phyloP scores from a whole-genome alignment of 1,140 invertebrate genomes.

The Drosophila oshimai region DNA sequence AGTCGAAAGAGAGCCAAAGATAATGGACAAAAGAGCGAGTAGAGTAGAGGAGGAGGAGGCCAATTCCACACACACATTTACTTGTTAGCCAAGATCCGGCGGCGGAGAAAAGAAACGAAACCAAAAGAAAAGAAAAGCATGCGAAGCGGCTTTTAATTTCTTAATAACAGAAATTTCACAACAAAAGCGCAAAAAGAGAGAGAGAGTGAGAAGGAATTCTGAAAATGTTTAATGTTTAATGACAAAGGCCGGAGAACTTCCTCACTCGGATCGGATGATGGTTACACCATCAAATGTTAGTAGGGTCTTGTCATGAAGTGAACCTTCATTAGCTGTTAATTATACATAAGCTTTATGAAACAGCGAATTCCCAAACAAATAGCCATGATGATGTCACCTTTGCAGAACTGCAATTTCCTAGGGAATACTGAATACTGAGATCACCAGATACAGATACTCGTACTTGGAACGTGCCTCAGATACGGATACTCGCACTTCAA shows the following conservation, averaged over 20 bases:
- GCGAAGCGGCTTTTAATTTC: slow-evolving; percentile 47
- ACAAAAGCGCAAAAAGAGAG: neutral
- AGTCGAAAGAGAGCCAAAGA: slow-evolving; percentile 20
- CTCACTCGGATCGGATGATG: too few relatives aligned
- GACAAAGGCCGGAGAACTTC: slow-evolving; percentile 11
- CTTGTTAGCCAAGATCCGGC: slow-evolving; percentile 49
- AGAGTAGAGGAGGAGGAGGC: too few relatives aligned
- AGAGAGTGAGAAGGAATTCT: slow-evolving; percentile 21
- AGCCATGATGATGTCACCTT: slow-evolving; percentile 38
- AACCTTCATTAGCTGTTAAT: slow-evolving; percentile 49
- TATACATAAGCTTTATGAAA: neutral
- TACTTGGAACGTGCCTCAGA: slow-evolving; percentile 1
- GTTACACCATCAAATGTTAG: slow-evolving; percentile 15
- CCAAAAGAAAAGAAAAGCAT: slow-evolving; percentile 40
- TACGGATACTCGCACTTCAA: slow-evolving; percentile 25
- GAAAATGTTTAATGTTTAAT: slow-evolving; percentile 7
- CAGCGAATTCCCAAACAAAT: slow-evolving; percentile 21
- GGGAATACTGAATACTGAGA: slow-evolving; percentile 35
- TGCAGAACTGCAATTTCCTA: slow-evolving; percentile 37
- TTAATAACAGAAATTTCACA: slow-evolving; percentile 43
- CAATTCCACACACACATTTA: slow-evolving; percentile 23
- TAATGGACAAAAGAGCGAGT: slow-evolving; percentile 28
- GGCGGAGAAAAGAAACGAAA: slow-evolving; percentile 1
- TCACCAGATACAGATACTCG: slow-evolving; percentile 40
- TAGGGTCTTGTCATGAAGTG: slow-evolving; percentile 12